Evolutionary conservation across 2,797 vertebrate genomes (phyloP), one percentile per base, ranked within the genome.

Genomic region (Astyanax mexicanus): DNA sequence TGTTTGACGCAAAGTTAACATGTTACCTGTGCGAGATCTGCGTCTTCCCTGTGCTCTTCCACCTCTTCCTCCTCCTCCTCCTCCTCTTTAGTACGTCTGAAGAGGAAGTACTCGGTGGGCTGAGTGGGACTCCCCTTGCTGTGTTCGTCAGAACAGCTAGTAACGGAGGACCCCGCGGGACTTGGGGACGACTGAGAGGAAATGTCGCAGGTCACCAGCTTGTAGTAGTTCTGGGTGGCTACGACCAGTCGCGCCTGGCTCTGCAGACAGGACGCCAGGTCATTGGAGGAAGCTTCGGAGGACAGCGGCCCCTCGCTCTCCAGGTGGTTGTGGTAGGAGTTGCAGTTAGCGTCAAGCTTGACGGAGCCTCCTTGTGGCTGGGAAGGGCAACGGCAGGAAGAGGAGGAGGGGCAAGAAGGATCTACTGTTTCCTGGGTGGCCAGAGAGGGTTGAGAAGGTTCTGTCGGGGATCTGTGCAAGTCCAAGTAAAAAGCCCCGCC

Each of bases 141-240:
- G 80, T 94, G 95, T 75, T 98, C 97, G 54, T 98, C 96, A 0
- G 97, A 98, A 90, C 96, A 97, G 88, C 97, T 98, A 79, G 97
- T 95, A 83, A 94, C 93, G 0, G 97, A 97, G 11, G 97, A 98
- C 44, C 95, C 96, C 0, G 89, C 96, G 0, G 96, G 97, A 81
- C 96, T 98, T 1, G 97, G 97, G 0, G 98, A 97, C 0, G 97
- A 99, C 81, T 98, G 97, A 45, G 97, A 96, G 9, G 97, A 98
- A 55, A 99, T 90, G 88, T 99, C 98, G 52, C 97, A 99, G 0
- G 97, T 98, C 75, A 99, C 98, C 86, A 99, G 90, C 79, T 98
- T 99, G 74, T 99, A 99, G 81, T 99, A 99, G 91, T 99, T 99
- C 86, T 99, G 98, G 11, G 97, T 98, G 90, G 98, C 95, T 76